Evolutionary conservation across 2,113 vertebrate genomes (phyloP), one percentile per base, ranked within the genome.

Genomic region (Pholis gunnellus): DNA sequence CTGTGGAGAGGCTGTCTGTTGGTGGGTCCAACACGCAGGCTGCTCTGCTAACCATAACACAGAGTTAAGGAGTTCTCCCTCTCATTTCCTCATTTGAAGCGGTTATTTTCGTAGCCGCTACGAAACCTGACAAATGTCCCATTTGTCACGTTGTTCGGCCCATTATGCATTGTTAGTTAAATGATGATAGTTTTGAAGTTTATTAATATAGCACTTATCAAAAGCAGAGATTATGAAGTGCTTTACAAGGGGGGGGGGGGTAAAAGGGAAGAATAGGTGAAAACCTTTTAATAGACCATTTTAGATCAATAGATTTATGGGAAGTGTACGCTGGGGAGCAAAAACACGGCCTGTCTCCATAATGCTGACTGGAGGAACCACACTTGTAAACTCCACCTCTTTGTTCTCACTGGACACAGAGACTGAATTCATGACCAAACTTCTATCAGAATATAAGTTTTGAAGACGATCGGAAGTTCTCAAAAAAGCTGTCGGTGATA

Each of bases 1-100:
- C 42, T 83, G 72, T 85, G 81, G 83, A 89, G 85, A 87, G 80
- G 86, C 61, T 82, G 68, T 84, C 60, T 79, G 66, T 72, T 54
- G 86, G 70, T 71, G 76, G 68, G 7, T 70, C 60, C 76, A 46
- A 78, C 67, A 71, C 44, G 66, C 83, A 87, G 73, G 75, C 70
- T 66, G 72, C 73, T 88, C 74, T 81, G 84, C 46, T 88, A 40
- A 82, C 73, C 67, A 75, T 60, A 59, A 67, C n/a, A 71, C 17
- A 67, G 31, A 87, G 44, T 75, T 81, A 36, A 61, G 34, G 69
- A 52, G 4, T 36, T 57, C 76, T 64, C 60, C 22, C 14, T 42
- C n/a, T 18, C 25, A 74, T 81, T 79, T 69, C n/a, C 40, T 76
- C 59, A 72, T 22, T 72, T 52, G 57, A 72, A 68, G 68, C 75